Conservation (phyloP, 2,797 vertebrate genomes). For the Sebastes itinus region DNA sequence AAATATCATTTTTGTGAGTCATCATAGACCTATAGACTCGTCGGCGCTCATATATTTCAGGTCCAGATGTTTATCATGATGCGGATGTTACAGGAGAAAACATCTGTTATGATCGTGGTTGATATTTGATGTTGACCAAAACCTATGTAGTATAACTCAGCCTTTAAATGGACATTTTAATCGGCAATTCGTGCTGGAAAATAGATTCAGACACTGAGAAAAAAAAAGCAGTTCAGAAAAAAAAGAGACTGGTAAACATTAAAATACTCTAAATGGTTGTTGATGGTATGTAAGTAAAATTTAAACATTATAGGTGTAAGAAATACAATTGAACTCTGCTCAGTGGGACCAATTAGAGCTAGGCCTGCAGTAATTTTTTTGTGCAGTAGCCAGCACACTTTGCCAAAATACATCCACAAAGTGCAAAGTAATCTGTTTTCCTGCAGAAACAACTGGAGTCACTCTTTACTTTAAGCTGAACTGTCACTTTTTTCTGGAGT, state of each 20-base stretch:
- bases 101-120: constrained; percentile 23
- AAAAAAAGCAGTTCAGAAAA: not conserved
- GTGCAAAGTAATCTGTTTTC: constrained; percentile 39
- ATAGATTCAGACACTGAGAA: not conserved
- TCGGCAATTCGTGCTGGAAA: not conserved
- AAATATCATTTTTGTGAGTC: not conserved
- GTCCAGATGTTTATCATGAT: constrained; percentile 53
- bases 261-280: not conserved
- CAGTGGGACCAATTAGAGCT: constrained; percentile 11
- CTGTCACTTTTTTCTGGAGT: constrained; percentile 39
- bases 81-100: constrained; percentile 26
- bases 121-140: constrained; percentile 6
- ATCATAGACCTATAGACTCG: not conserved
- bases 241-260: not conserved
- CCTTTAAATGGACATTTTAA: not conserved
- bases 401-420: constrained; percentile 47
- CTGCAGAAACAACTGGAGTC: constrained; percentile 47
- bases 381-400: constrained; percentile 8
- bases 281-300: not conserved
- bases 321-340: not conserved
- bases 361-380: not conserved
- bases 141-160: not conserved
- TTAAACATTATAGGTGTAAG: not conserved
- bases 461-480: constrained; percentile 22
- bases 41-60: constrained; percentile 22